phyloP scores from a whole-genome alignment of 2,113 vertebrate genomes.

The Entomyzon cyanotis region DNA sequence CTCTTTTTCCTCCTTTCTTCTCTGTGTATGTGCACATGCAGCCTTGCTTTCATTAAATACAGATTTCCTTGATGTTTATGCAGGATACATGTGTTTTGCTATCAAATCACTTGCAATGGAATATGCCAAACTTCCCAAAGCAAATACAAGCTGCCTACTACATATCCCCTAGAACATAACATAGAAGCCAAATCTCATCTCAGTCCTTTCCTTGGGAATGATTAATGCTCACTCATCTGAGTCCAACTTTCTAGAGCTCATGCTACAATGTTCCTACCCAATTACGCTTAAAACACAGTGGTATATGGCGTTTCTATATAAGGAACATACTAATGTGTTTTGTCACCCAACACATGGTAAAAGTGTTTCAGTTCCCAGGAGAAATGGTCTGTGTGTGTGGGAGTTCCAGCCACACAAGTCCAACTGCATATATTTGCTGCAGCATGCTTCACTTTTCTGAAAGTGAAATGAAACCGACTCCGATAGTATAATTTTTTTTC shows the following conservation, averaged over 20 bases:
- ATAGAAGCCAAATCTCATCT: background rate
- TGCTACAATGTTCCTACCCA: background rate
- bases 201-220: background rate
- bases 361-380: background rate
- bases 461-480: background rate
- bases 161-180: background rate
- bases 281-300: background rate
- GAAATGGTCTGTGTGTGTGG: background rate
- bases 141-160: slow-evolving; percentile 34
- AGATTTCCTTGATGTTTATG: background rate
- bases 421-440: background rate
- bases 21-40: background rate
- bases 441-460: background rate
- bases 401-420: background rate
- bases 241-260: background rate
- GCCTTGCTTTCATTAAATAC: background rate
- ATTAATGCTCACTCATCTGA: background rate
- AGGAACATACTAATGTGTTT: background rate
- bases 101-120: background rate
- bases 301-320: background rate
- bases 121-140: slow-evolving; percentile 9
- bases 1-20: background rate
- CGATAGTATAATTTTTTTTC: background rate
- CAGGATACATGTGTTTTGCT: background rate
- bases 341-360: background rate